These are phyloP conservation scores for Macrosiphum euphorbiae DNA, from an alignment of 2,888 invertebrate genomes.

Conservation along the genomic window DNA sequence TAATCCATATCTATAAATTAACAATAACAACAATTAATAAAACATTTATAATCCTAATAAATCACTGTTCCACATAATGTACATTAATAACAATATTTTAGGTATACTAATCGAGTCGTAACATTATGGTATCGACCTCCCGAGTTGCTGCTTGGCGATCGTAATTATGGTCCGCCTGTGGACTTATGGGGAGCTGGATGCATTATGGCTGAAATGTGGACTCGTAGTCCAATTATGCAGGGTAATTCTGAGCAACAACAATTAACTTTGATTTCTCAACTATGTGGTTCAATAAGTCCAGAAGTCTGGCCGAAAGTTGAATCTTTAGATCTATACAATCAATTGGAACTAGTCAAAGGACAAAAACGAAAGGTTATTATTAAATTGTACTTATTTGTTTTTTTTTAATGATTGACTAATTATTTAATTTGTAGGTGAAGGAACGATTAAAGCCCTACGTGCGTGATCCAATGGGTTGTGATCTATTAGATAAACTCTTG, in stretches of 20 bases:
- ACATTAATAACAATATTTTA: slow-evolving; percentile 68
- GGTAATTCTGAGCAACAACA: slow-evolving; percentile 98
- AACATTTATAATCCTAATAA: neutral
- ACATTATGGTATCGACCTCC: slow-evolving; percentile 94
- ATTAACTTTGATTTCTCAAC: slow-evolving; percentile 90
- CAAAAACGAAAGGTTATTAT: slow-evolving; percentile 82
- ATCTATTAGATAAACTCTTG: slow-evolving; percentile 90
- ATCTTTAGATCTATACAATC: slow-evolving; percentile 86
- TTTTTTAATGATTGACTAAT: neutral
- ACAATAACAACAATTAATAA: neutral
- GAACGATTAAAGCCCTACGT: slow-evolving; percentile 90
- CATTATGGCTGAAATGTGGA: slow-evolving; percentile 99
- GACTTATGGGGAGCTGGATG: slow-evolving; percentile 99
- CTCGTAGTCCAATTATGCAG: slow-evolving; percentile 87
- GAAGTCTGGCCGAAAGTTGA: slow-evolving; percentile 96
- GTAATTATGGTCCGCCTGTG: slow-evolving; percentile 96
- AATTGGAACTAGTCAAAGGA: slow-evolving; percentile 88
- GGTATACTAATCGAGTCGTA: slow-evolving; percentile 98
- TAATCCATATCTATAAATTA: neutral
- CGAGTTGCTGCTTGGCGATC: slow-evolving; percentile 81
- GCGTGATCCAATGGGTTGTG: slow-evolving; percentile 91
- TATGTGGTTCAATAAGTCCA: slow-evolving; percentile 95
- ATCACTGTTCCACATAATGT: neutral
- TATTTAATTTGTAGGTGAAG: slow-evolving; percentile 74
- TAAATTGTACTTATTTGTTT: slow-evolving; percentile 22